These are phyloP conservation scores for Pyrrhia umbra DNA, from an alignment of 2,888 invertebrate species.

Conservation along the genomic window DNA sequence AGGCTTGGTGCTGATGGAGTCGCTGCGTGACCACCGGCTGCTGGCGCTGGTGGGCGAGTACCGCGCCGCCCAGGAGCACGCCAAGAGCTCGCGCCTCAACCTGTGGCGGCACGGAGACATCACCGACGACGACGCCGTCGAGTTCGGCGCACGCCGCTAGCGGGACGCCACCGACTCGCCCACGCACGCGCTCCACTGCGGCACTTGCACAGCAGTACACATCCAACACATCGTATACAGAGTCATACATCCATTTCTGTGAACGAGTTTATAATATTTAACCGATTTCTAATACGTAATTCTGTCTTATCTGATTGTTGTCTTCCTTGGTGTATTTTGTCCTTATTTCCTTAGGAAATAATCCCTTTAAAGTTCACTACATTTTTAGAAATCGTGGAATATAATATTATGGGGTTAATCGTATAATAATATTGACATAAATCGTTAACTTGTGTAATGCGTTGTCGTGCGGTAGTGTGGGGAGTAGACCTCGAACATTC, in stretches of 20 bases:
- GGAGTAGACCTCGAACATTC: constrained; percentile 34
- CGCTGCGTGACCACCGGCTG: constrained; percentile 95
- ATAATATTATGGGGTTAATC: constrained; percentile 39
- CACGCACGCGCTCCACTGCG: constrained; percentile 69
- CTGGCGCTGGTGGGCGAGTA: constrained; percentile 95
- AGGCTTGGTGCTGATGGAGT: constrained; percentile 95
- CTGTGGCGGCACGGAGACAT: constrained; percentile 99
- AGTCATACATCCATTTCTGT: constrained; percentile 74
- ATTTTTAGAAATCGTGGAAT: constrained; percentile 48
- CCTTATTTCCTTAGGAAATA: constrained; percentile 42
- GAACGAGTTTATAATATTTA: constrained; percentile 53
- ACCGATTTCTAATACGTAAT: constrained; percentile 49
- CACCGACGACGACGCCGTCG: constrained; percentile 96
- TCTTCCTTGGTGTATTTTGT: constrained; percentile 32
- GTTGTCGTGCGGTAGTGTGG: constrained; percentile 54
- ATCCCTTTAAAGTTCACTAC: constrained; percentile 33
- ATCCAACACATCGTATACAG: constrained; percentile 70
- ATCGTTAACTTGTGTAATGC: constrained; percentile 45
- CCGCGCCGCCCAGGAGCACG: constrained; percentile 95
- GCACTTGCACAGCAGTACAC: constrained; percentile 76
- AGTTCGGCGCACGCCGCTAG: constrained; percentile 88
- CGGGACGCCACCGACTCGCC: constrained; percentile 70
- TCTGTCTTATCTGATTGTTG: constrained; percentile 31
- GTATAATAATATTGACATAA: constrained; percentile 33
- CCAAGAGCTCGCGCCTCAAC: constrained; percentile 95